Evolutionary conservation across 2,797 vertebrate genomes (phyloP), one percentile per base, ranked within the genome.

Genomic region (Mus minutoides): DNA sequence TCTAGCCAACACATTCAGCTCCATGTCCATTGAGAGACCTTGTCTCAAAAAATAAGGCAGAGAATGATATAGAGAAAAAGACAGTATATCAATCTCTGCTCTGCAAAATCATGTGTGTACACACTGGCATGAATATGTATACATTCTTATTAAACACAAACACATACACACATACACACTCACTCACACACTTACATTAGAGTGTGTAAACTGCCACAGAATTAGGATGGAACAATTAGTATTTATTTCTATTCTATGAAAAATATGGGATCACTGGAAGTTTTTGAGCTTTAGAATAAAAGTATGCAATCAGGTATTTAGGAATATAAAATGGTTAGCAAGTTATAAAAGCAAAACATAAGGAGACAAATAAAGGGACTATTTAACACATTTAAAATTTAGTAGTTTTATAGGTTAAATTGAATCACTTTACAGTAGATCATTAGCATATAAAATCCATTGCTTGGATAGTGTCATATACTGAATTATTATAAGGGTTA

Each of bases 371-470:
- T 22, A 67, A 90, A 29, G 11, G 17, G 82, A 69, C 17, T 64
- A 37, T 49, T 88, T 8, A 6, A 88, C 31, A 58, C 71, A 24
- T 73, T 71, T 73, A 87, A 96, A 94, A 91, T 88, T 80, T 37
- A 92, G 14, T 92, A n/a, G 52, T 77, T 92, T 94, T 83, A 77
- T 8, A 94, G 85, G 83, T 80, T 29, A 86, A 67, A 78, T 8
- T 31, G 77, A 92, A 90, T 94, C 43, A 95, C 13, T 64, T 64
- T 21, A 56, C 26, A 90, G 13, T 52, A 89, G 19, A 73, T 86
- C 88, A 3, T 43, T 82, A 69, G 85, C 84, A 24, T 6, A 82
- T 52, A n/a, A 90, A 94, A 76, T 40, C 26, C 5, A 91, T 89
- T 96, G 94, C 31, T 16, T 34, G 40, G 26, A 54, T 89, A 86